These are phyloP conservation scores for Dryoscopus gambensis DNA, from an alignment of 2,113 vertebrate genomes.

Conservation along the genomic window DNA sequence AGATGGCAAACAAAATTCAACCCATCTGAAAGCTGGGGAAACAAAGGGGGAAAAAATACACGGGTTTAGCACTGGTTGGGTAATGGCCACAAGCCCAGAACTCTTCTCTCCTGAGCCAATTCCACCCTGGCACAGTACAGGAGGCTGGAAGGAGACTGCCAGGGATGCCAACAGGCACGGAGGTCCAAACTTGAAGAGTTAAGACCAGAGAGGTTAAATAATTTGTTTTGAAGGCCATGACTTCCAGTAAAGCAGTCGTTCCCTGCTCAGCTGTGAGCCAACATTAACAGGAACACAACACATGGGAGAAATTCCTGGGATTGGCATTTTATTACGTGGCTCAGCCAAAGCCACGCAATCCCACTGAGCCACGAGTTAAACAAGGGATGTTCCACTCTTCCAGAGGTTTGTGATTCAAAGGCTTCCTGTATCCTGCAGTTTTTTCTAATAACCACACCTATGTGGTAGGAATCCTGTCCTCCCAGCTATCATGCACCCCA, in stretches of 20 bases:
- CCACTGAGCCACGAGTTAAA: not conserved
- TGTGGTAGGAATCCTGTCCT: not conserved
- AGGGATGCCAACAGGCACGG: accelerated
- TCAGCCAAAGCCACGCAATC: not conserved
- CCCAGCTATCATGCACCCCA: not conserved
- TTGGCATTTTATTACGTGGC: not conserved
- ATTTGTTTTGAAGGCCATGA: not conserved
- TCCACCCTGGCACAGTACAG: not conserved
- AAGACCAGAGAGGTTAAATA: not conserved
- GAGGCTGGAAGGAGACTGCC: not conserved
- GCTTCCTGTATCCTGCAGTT: not conserved
- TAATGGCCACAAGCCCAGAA: not conserved
- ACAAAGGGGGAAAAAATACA: not conserved
- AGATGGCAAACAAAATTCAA: not conserved
- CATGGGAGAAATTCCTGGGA: accelerated
- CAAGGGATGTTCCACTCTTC: not conserved
- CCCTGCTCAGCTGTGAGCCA: not conserved
- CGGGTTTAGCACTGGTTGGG: not conserved
- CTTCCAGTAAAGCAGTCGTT: not conserved
- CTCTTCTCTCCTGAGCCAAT: not conserved
- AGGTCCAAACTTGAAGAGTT: not conserved
- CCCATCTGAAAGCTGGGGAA: not conserved
- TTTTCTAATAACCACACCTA: not conserved
- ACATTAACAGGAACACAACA: not conserved
- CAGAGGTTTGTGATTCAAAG: not conserved